These are phyloP conservation scores for Nyleta sp. DNA, from an alignment of 2,888 invertebrate species.

Conservation along the genomic window DNA sequence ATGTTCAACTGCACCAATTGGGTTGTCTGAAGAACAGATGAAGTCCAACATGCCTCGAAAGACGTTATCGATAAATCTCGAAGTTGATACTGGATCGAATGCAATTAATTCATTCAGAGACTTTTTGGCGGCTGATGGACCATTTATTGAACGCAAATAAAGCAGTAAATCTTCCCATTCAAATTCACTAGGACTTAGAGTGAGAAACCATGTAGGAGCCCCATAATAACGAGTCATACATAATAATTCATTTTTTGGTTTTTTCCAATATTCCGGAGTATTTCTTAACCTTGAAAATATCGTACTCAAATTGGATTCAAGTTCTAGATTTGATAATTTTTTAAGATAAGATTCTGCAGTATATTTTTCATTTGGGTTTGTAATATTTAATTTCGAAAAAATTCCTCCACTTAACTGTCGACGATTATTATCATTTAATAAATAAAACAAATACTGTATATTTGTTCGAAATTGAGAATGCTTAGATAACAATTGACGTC, in stretches of 20 bases:
- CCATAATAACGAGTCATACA: slow-evolving; percentile 69
- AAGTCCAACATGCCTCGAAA: slow-evolving; percentile 64
- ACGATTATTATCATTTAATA: too few species aligned
- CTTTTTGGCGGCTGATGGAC: slow-evolving; percentile 62
- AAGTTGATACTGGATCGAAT: slow-evolving; percentile 69
- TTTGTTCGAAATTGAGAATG: too few species aligned
- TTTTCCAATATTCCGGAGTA: slow-evolving; percentile 2
- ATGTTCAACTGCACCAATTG: neutral
- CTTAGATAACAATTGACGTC: too few species aligned
- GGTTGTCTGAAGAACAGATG: slow-evolving; percentile 61
- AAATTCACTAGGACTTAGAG: slow-evolving; percentile 58
- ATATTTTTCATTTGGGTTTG: neutral
- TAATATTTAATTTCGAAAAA: neutral
- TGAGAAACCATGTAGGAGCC: slow-evolving; percentile 70
- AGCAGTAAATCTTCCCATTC: slow-evolving; percentile 70
- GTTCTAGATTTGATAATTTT: slow-evolving; percentile 5
- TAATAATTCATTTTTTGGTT: slow-evolving; percentile 14
- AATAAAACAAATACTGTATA: too few species aligned
- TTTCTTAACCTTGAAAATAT: neutral
- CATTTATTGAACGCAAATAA: slow-evolving; percentile 71
- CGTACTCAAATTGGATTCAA: slow-evolving; percentile 14
- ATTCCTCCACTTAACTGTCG: slow-evolving; percentile 31
- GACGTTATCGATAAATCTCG: slow-evolving; percentile 71
- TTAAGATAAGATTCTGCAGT: slow-evolving; percentile 3
- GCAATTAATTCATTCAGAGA: slow-evolving; percentile 59